Base-by-base conservation (phyloP, 2,797 vertebrate genomes). In the Rhincodon typus region DNA sequence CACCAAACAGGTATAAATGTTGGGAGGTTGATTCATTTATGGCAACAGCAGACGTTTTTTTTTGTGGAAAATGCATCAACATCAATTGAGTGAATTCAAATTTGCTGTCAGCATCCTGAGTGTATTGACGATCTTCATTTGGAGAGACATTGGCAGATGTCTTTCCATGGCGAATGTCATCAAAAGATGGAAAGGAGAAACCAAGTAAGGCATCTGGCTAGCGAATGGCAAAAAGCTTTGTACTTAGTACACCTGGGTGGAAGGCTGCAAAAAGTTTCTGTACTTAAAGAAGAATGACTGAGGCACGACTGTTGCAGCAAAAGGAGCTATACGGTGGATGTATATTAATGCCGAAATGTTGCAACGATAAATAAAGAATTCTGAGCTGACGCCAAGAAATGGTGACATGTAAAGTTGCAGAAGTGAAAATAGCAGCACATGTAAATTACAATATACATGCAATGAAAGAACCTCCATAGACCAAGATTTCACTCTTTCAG, bases 371-470 rank as follows among this genome's bases (percentile, higher is more conserved):
- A 90, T n/a, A 90, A 66, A 2, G 66, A 88, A 34, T 62, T 53
- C 53, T 57, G 53, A 30, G 50, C 46, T 88, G 53, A 50, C 87
- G 34, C 30, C 27, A 4, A 90, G 87, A 90, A 90, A 90, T 62
- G 30, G 53, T 66, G 27, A 62, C 87, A 90, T 7, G 25, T 42
- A 42, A 82, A 82, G 82, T 84, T 53, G 27, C 30, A 90, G 53
- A 90, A 90, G 57, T 62, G 53, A 90, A 90, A 90, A 62, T 90
- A 90, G 87, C 30, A 90, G 53, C 4, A 15, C 62, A 90, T 90
- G 87, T 34, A 90, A n/a, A 90, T 90, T 62, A n/a, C 34, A n/a
- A 66, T 4, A 62, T 90, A n/a, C 6, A 27, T 88, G 86, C 50
- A 57, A 57, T 57, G 27, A 88, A 90, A 34, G 4, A n/a, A n/a